A percentile compares a stretch with the other conserved stretches of the same genome.
Evolutionary conservation across 2,113 vertebrate species (phyloP).

Genomic region (Sula dactylatra): DNA sequence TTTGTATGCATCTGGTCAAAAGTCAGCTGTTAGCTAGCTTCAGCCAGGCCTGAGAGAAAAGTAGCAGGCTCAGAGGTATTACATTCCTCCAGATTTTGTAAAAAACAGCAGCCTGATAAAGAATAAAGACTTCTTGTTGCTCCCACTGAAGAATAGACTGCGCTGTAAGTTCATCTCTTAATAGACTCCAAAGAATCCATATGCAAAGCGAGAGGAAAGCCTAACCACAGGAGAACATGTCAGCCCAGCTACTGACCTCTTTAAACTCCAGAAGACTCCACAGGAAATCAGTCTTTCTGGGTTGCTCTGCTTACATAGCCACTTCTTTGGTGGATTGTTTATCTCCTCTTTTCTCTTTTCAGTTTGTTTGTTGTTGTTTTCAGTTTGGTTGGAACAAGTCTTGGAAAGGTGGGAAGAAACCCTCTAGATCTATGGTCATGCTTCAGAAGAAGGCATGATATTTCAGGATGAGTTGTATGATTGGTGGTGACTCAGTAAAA

Average conservation of each 20-base stretch:
- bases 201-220: neutral
- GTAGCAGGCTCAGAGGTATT: neutral
- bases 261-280: neutral
- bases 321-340: neutral
- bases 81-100: neutral
- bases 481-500: neutral
- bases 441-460: neutral
- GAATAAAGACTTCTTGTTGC: neutral
- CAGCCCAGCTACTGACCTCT: neutral
- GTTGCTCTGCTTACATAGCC: neutral
- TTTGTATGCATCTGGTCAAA: neutral
- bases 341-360: neutral
- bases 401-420: constrained; percentile 27
- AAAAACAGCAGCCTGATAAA: neutral
- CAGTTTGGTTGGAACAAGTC: constrained; percentile 19
- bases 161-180: neutral
- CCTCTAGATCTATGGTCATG: constrained; percentile 10
- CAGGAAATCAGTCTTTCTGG: neutral
- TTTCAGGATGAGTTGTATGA: neutral
- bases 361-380: constrained; percentile 30
- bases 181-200: neutral
- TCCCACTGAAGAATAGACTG: neutral
- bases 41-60: neutral
- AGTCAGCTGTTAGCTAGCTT: neutral
- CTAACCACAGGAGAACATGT: neutral